phyloP scores from a whole-genome alignment of 1,140 invertebrate genomes.

The Rhagoletis pomonella region DNA sequence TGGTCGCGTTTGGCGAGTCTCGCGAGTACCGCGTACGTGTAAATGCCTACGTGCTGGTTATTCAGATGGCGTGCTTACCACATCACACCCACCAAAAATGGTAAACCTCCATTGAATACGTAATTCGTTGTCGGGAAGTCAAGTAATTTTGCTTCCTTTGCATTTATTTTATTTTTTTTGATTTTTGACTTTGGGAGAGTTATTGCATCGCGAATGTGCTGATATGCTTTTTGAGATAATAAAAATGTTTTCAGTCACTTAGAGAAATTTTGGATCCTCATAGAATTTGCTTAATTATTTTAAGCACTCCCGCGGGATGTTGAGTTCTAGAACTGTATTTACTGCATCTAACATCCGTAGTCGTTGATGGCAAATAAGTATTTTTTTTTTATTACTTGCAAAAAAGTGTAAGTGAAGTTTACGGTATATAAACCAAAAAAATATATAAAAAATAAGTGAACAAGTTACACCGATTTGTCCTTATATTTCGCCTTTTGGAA shows the following conservation, averaged over 20 bases:
- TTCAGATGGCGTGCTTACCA: not conserved
- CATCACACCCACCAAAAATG: not conserved
- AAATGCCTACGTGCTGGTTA: conserved; percentile 1
- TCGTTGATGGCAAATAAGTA: too few relatives aligned
- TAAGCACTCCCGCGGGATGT: too few relatives aligned
- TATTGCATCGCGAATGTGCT: conserved; percentile 13
- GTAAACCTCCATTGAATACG: not conserved
- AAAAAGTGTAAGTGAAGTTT: too few relatives aligned
- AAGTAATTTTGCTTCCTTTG: not conserved
- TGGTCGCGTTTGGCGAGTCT: not conserved
- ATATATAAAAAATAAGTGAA: too few relatives aligned
- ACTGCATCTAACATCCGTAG: too few relatives aligned
- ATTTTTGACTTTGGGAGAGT: not conserved
- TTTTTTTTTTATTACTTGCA: too few relatives aligned
- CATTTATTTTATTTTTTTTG: not conserved
- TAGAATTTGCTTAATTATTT: not conserved
- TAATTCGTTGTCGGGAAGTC: not conserved
- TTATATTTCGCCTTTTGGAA: too few relatives aligned
- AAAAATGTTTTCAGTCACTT: not conserved
- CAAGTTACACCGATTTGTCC: too few relatives aligned
- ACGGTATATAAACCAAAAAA: too few relatives aligned
- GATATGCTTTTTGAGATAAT: not conserved
- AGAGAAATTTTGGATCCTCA: not conserved
- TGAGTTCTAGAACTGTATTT: too few relatives aligned
- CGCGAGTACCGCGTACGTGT: not conserved